Conservation (phyloP, 1,140 invertebrate species). For the Hesperophylax magnus region DNA sequence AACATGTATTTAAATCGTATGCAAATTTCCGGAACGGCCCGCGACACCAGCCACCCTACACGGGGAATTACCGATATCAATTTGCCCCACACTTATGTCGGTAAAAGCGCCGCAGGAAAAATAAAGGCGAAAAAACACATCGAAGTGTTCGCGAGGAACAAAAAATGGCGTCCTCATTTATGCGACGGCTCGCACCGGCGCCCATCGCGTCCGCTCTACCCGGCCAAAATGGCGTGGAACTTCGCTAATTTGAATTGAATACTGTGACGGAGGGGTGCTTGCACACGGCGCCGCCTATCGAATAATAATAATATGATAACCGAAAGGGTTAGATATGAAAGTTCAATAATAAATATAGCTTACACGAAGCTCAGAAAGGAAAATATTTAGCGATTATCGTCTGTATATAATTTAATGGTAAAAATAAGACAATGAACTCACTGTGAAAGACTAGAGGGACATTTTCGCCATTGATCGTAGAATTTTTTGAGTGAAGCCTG, state of each 20-base stretch:
- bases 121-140: not conserved
- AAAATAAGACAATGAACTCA: too few species aligned
- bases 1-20: not conserved
- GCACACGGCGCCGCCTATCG: not conserved
- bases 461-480: too few species aligned
- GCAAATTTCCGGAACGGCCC: not conserved
- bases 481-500: too few species aligned
- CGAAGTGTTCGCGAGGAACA: constrained; percentile 15
- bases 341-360: too few species aligned
- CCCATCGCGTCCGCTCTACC: not conserved
- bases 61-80: constrained; percentile 10
- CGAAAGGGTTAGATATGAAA: too few species aligned
- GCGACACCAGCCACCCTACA: not conserved
- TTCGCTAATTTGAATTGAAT: constrained; percentile 3
- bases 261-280: not conserved
- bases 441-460: too few species aligned
- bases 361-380: too few species aligned
- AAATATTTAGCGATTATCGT: too few species aligned
- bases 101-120: not conserved
- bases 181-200: constrained; percentile 32
- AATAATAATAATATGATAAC: too few species aligned
- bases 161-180: constrained; percentile 23
- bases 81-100: constrained; percentile 23
- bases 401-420: too few species aligned
- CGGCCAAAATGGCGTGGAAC: not conserved